Evolutionary conservation across 2,888 invertebrate genomes (phyloP).

Genomic region (Iselma pallidipennis): DNA sequence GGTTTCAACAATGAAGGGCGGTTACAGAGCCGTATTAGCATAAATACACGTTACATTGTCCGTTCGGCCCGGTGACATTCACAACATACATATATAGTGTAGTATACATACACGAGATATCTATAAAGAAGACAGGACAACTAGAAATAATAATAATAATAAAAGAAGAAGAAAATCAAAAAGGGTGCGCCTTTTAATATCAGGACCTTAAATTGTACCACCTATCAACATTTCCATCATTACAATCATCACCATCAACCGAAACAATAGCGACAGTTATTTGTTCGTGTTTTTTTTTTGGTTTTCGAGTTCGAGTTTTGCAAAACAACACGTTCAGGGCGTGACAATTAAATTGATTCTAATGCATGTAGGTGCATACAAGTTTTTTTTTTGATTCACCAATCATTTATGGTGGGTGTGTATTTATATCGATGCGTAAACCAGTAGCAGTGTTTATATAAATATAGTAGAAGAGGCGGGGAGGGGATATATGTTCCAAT

Average conservation of each 20-base stretch:
- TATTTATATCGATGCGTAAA: too few relatives aligned
- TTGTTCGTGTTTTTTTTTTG: background rate
- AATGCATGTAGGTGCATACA: too few relatives aligned
- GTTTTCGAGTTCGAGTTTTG: too few relatives aligned
- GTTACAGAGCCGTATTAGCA: constrained; percentile 46
- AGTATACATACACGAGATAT: too few relatives aligned
- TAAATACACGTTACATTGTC: constrained; percentile 50
- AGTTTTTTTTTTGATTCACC: background rate
- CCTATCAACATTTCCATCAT: background rate
- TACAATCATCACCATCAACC: background rate
- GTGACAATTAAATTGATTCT: background rate
- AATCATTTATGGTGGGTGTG: too few relatives aligned
- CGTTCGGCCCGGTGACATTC: constrained; percentile 36
- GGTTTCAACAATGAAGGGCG: constrained; percentile 49
- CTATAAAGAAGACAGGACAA: background rate
- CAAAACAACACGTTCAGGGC: background rate
- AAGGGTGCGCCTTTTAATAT: constrained; percentile 1
- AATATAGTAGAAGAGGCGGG: too few relatives aligned
- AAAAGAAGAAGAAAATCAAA: background rate
- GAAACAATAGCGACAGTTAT: background rate
- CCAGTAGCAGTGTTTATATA: too few relatives aligned
- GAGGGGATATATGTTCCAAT: too few relatives aligned
- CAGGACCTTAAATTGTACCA: background rate
- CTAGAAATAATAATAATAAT: background rate
- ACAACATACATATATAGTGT: constrained; percentile 5